Evolutionary conservation across 2,113 vertebrate species (phyloP), one percentile per base, ranked within the genome.

Genomic region (Daphoenositta chrysoptera): DNA sequence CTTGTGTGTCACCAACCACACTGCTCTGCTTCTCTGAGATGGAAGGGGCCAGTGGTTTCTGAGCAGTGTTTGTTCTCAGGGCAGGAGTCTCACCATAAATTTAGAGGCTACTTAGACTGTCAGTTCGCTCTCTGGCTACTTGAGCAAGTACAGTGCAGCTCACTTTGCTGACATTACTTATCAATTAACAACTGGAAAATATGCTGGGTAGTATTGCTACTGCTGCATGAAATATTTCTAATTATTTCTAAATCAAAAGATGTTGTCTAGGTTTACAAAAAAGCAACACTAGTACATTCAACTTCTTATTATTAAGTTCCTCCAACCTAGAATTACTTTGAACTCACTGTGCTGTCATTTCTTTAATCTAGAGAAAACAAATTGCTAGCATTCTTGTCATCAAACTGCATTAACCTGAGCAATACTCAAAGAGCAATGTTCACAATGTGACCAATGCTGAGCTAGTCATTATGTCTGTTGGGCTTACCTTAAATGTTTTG

Each of bases 31-130:
- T 54, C 44, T 24, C 23, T n/a, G 20, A n/a, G n/a, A n/a, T n/a
- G n/a, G n/a, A n/a, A n/a, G n/a, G 35, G 31, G 6, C 3, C 4
- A 0, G 33, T 47, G 1, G 1, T 9, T 79, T 73, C 42, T 1
- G 0, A 69, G 20, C 10, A 64, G 27, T 13, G 16, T 26, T 61
- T 22, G 19, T 26, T 35, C 21, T 66, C 53, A 83, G 19, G 24
- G 22, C 39, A 86, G 44, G 39, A n/a, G 8, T 64, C 35, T 80
- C 23, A 31, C 33, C 21, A n/a, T 35, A 63, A 84, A 50, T 61
- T 30, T 40, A 76, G 30, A 35, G 20, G 19, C 4, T 63, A 6
- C 18, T 54, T 50, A 23, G 12, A 39, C 14, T n/a, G 3, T 50
- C 45, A 40, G 15, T 53, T 81, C 47, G 12, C 15, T 53, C 8